Evolutionary conservation across 2,888 invertebrate genomes (phyloP), one percentile per base, ranked within the genome.

Genomic region (Brachyptera risi): DNA sequence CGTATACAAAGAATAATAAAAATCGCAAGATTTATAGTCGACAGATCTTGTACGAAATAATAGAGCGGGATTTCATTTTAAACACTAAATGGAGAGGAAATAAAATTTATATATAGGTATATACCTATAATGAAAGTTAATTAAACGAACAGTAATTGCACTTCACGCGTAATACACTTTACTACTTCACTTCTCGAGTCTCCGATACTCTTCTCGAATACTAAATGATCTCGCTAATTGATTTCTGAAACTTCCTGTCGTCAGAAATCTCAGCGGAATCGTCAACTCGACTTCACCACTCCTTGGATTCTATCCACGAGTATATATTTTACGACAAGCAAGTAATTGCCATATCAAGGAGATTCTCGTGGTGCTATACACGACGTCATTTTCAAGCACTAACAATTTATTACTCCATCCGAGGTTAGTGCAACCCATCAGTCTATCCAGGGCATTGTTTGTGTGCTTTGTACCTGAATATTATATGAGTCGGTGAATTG

Each of bases 201-300:
- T 21, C 21, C 17, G 17, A 42, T 42, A 42, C 42, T 42, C 42
- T 19, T 13, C 42, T 17, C 19, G 42, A 42, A 42, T 42, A 42
- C 21, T 42, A 42, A 42, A 42, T 21, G 42, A 42, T 42, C 13
- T 9, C 42, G n/a, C n/a, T 42, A 42, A 42, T 42, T 42, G 42
- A 42, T 42, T 42, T 42, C 17, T 19, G 42, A 42, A 42, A 42
- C 42, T 42, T 42, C 21, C 42, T n/a, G n/a, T n/a, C 42, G 42
- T 17, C 19, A 5, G 19, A 42, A 42, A 42, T 42, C 42, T 19
- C 42, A 21, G 11, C 17, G 42, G 42, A 42, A 21, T 42, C 42
- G 42, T 42, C 42, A 42, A 42, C 42, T 42, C 21, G n/a, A n/a
- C n/a, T n/a, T n/a, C n/a, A 17, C 42, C 21, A 21, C n/a, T 19